Evolutionary conservation across 1,140 invertebrate species (phyloP).

Genomic region (Caenorhabditis inopinata): DNA sequence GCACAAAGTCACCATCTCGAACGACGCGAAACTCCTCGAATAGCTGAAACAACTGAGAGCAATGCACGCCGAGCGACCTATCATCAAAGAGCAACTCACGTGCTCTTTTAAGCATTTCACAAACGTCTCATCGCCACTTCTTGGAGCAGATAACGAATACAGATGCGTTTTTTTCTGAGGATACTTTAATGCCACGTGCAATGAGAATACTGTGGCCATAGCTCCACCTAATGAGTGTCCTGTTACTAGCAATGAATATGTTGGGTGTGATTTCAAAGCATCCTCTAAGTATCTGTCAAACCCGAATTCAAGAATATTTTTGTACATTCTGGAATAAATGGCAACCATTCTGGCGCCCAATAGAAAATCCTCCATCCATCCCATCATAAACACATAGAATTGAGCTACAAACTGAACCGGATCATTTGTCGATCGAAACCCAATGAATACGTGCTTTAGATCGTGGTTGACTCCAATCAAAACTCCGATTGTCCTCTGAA

Average conservation of each 20-base stretch:
- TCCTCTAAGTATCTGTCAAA: not conserved
- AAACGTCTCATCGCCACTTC: constrained; percentile 3
- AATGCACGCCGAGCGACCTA: too few relatives aligned
- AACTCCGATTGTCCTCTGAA: constrained; percentile 7
- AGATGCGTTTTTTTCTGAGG: not conserved
- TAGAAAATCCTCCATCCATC: constrained; percentile 1
- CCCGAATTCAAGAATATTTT: not conserved
- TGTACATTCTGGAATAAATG: constrained; percentile 1
- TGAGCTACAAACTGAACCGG: constrained; percentile 10
- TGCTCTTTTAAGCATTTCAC: not conserved
- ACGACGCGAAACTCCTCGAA: not conserved
- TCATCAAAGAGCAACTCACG: too few relatives aligned
- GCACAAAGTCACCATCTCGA: constrained; percentile 12
- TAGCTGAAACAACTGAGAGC: not conserved
- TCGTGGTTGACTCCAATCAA: constrained; percentile 4
- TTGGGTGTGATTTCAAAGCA: not conserved
- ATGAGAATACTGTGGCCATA: constrained; percentile 16
- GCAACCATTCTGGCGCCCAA: constrained; percentile 6
- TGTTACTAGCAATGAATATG: not conserved
- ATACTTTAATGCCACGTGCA: constrained; percentile 6
- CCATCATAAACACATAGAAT: constrained; percentile 12
- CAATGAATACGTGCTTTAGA: not conserved
- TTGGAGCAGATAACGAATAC: not conserved
- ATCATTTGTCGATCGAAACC: constrained; percentile 26
- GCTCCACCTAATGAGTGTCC: constrained; percentile 6